Conservation (phyloP, 2,888 invertebrate genomes). For the Drosophila kambysellisi region DNA sequence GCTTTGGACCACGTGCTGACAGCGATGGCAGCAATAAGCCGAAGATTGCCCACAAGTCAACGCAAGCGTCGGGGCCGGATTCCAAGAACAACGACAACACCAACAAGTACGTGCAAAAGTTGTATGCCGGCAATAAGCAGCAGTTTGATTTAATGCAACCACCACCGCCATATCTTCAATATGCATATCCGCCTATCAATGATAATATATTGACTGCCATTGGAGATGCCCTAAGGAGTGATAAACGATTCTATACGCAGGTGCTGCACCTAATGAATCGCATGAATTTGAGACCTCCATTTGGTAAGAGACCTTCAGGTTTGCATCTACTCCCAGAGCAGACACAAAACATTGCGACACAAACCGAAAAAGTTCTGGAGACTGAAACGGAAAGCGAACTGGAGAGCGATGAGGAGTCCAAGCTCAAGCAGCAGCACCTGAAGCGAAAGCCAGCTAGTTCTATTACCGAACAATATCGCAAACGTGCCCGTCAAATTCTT, state of each 20-base stretch:
- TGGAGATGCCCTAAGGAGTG: slow-evolving; percentile 89
- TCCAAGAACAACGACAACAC: slow-evolving; percentile 84
- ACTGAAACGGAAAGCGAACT: slow-evolving; percentile 78
- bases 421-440: neutral
- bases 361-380: slow-evolving; percentile 67
- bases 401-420: slow-evolving; percentile 81
- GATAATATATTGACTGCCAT: slow-evolving; percentile 91
- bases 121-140: slow-evolving; percentile 87
- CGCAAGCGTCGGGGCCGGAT: slow-evolving; percentile 60
- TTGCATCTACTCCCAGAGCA: slow-evolving; percentile 5
- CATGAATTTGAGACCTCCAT: slow-evolving; percentile 95
- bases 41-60: slow-evolving; percentile 46
- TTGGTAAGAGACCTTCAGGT: slow-evolving; percentile 85
- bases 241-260: slow-evolving; percentile 93
- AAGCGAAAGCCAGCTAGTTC: slow-evolving; percentile 17
- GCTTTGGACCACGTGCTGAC: slow-evolving; percentile 43
- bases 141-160: slow-evolving; percentile 90
- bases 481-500: slow-evolving; percentile 74
- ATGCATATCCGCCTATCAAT: slow-evolving; percentile 92
- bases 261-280: slow-evolving; percentile 97
- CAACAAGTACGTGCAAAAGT: slow-evolving; percentile 86
- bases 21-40: neutral
- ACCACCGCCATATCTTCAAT: slow-evolving; percentile 90
- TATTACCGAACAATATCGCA: slow-evolving; percentile 65
- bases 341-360: slow-evolving; percentile 59